Evolutionary conservation across 2,113 vertebrate genomes (phyloP).

Genomic region (Oreotrochilus melanogaster): DNA sequence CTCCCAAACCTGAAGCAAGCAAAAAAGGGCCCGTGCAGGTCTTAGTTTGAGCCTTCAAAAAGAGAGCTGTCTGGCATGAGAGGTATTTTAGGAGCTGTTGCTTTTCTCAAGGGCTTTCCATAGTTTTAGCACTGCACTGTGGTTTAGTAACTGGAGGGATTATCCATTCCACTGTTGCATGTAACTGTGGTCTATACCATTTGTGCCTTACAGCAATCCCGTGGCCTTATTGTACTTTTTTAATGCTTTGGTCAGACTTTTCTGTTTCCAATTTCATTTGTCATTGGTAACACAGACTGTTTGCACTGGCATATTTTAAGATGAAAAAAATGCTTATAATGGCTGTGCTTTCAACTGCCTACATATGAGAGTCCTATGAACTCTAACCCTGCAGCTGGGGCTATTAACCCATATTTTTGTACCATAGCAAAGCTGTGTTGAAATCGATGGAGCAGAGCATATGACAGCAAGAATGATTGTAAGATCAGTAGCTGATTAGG

Average conservation of each 20-base stretch:
- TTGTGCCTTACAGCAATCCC: not conserved
- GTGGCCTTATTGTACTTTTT: not conserved
- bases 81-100: not conserved
- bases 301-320: conserved; percentile 7
- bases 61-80: not conserved
- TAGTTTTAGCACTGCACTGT: not conserved
- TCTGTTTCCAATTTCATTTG: not conserved
- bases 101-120: not conserved
- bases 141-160: not conserved
- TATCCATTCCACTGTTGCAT: not conserved
- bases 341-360: conserved; percentile 9
- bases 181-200: not conserved
- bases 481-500: conserved; percentile 56
- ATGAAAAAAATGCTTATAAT: conserved; percentile 11
- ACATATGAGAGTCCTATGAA: not conserved
- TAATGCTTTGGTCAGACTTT: not conserved
- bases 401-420: conserved; percentile 30
- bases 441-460: conserved; percentile 20
- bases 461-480: not conserved
- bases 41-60: not conserved
- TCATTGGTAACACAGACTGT: not conserved
- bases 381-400: conserved; percentile 1
- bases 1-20: not conserved
- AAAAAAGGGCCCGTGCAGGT: not conserved
- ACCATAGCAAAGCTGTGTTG: not conserved